A percentile compares a stretch with the other conserved stretches of the same genome.
Conservation (phyloP, 2,888 invertebrate genomes). For the Pogonocherus hispidulus region DNA sequence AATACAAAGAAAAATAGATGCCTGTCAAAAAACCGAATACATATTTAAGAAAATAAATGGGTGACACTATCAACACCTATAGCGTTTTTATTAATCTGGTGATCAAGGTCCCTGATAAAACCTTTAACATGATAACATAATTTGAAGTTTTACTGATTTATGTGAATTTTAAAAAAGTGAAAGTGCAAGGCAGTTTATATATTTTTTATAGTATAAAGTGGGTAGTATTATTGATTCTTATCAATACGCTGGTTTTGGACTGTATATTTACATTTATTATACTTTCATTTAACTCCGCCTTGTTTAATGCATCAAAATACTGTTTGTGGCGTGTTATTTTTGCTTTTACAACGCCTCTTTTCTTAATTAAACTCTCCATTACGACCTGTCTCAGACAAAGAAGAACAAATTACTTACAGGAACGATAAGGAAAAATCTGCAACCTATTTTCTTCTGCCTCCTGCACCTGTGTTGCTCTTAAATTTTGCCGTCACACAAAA, state of each 20-base stretch:
- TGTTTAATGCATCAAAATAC: background rate
- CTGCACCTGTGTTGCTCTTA: background rate
- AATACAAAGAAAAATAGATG: background rate
- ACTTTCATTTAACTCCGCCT: background rate
- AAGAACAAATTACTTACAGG: background rate
- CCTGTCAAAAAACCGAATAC: background rate
- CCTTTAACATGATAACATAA: background rate
- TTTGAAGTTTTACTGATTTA: background rate
- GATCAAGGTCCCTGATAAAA: background rate
- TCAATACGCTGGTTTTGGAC: too few species aligned
- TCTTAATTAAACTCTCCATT: background rate
- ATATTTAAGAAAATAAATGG: background rate
- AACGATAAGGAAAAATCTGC: background rate
- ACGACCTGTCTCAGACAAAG: background rate
- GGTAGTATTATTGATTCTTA: too few species aligned
- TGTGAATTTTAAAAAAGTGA: background rate
- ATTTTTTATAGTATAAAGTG: too few species aligned
- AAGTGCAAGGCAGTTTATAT: background rate
- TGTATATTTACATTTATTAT: background rate
- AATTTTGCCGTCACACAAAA: background rate
- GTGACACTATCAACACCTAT: background rate
- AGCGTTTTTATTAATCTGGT: background rate
- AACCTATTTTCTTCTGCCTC: background rate
- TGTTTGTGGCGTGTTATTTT: background rate
- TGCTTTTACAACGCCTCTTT: background rate